These are phyloP conservation scores for Lomographa bimaculata DNA, from an alignment of 2,888 invertebrate genomes.

Conservation along the genomic window DNA sequence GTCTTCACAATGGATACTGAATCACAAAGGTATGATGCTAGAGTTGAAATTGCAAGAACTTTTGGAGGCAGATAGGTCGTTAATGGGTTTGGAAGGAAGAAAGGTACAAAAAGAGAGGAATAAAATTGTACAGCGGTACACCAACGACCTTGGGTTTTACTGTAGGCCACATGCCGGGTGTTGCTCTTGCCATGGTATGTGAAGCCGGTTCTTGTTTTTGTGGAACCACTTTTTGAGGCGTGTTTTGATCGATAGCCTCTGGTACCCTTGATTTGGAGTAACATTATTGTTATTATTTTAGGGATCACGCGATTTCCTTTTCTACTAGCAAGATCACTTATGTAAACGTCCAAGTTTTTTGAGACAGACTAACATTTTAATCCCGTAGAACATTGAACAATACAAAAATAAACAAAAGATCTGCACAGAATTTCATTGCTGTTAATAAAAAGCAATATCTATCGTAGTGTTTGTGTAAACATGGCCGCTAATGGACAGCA, in stretches of 20 bases:
- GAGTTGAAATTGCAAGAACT: conserved; percentile 36
- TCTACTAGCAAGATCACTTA: background rate
- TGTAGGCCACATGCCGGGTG: conserved; percentile 78
- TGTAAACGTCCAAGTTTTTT: no score
- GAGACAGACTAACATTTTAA: no score
- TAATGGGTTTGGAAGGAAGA: conserved; percentile 55
- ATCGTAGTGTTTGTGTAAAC: conserved; percentile 8
- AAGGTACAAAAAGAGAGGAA: conserved; percentile 73
- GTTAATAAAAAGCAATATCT: conserved; percentile 6
- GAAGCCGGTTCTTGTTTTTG: conserved; percentile 69
- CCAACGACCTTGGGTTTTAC: conserved; percentile 76
- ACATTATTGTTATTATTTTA: conserved; percentile 18
- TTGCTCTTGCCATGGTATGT: conserved; percentile 55
- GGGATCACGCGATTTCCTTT: conserved; percentile 12
- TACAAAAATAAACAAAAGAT: no score
- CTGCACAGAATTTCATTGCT: no score
- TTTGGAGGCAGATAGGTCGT: conserved; percentile 41
- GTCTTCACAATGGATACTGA: conserved; percentile 28
- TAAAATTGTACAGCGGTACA: conserved; percentile 72
- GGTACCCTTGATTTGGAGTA: conserved; percentile 50
- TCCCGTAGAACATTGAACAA: no score
- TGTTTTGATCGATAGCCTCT: conserved; percentile 69
- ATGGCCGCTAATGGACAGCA: conserved; percentile 14
- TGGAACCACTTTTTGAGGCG: conserved; percentile 53
- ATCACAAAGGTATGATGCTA: conserved; percentile 31